These are phyloP conservation scores for Ectropis crepuscularia DNA, from an alignment of 2,888 invertebrate genomes.

Conservation along the genomic window DNA sequence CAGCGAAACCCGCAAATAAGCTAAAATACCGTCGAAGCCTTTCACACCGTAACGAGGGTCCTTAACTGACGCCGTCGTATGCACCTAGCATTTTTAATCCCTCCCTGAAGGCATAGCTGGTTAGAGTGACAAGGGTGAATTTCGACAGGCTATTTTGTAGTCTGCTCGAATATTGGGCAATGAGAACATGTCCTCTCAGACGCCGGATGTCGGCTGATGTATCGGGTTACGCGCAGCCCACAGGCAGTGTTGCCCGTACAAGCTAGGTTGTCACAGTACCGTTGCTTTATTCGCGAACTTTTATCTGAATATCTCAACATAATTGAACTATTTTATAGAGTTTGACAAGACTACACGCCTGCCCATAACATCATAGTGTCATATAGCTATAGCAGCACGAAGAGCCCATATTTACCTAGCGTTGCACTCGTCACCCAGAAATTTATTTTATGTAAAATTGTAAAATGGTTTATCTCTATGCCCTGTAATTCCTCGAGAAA, in stretches of 20 bases:
- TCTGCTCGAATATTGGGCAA: conserved; percentile 32
- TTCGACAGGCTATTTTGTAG: conserved; percentile 48
- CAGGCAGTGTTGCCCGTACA: conserved; percentile 1
- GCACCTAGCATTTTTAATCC: conserved; percentile 39
- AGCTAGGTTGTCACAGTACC: neutral
- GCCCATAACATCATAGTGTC: too few species aligned
- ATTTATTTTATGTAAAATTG: too few species aligned
- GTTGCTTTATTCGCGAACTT: neutral
- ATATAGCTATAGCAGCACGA: too few species aligned
- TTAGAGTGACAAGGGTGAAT: conserved; percentile 40
- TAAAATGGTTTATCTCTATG: too few species aligned
- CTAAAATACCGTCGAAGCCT: conserved; percentile 23
- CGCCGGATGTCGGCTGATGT: conserved; percentile 47
- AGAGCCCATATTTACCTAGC: too few species aligned
- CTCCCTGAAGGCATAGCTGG: conserved; percentile 20
- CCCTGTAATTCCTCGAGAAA: too few species aligned
- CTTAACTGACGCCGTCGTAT: conserved; percentile 29
- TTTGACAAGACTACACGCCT: too few species aligned
- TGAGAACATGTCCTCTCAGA: conserved; percentile 41
- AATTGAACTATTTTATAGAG: too few species aligned
- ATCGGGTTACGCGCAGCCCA: conserved; percentile 35
- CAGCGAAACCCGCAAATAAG: conserved; percentile 15
- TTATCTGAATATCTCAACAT: neutral
- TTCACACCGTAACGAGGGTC: conserved; percentile 24
- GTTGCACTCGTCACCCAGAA: too few species aligned